Evolutionary conservation across 1,140 invertebrate genomes (phyloP).

Genomic region (Meloidogyne exigua): DNA sequence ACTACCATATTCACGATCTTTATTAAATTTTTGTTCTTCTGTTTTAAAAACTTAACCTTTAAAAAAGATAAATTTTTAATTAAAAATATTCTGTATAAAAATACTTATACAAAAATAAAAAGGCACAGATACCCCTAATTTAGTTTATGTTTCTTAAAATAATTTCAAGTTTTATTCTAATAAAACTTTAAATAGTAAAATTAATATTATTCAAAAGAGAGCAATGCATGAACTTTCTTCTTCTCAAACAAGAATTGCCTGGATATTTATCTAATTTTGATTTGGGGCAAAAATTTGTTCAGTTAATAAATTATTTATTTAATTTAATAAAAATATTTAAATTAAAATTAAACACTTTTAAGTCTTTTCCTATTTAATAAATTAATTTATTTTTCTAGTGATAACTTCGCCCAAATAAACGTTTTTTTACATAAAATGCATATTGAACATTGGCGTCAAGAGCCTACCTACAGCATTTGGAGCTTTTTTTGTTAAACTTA

Average conservation of each 20-base stretch:
- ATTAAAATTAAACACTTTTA: no score
- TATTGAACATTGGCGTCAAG: conserved; percentile 58
- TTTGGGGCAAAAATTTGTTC: conserved; percentile 57
- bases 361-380: no score
- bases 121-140: no score
- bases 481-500: conserved; percentile 52
- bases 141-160: no score
- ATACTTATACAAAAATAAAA: no score
- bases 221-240: conserved; percentile 54
- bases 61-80: no score
- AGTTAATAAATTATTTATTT: conserved; percentile 32
- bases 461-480: conserved; percentile 62
- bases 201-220: conserved; percentile 1
- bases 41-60: no score
- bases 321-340: no score
- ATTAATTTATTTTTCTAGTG: conserved; percentile 48
- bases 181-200: not conserved
- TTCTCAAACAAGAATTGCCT: conserved; percentile 51
- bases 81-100: no score
- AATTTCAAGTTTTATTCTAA: conserved; percentile 44
- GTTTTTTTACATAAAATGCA: conserved; percentile 63
- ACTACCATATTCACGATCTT: no score
- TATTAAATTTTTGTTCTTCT: no score
- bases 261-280: conserved; percentile 61
- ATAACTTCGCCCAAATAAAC: conserved; percentile 63